These are phyloP conservation scores for Pogonophryne albipinna DNA, from an alignment of 2,797 vertebrate genomes.

Conservation along the genomic window DNA sequence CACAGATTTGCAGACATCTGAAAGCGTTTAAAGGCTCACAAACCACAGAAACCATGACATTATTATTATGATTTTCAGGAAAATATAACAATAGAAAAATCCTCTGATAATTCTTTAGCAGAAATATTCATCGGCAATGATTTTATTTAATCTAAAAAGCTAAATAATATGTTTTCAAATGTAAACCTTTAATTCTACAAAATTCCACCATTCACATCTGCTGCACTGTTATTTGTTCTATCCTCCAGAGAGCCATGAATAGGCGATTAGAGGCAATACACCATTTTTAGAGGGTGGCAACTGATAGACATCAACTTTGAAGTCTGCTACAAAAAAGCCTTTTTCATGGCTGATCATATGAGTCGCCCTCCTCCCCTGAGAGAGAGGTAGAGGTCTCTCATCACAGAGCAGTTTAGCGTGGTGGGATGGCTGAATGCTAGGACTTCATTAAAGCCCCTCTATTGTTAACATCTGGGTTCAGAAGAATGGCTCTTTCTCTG, in stretches of 20 bases:
- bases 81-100: conserved; percentile 9
- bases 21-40: conserved; percentile 22
- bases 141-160: not conserved
- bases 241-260: conserved; percentile 4
- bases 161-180: not conserved
- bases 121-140: not conserved
- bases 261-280: conserved; percentile 33
- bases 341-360: conserved; percentile 64
- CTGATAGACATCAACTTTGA: conserved; percentile 73
- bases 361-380: conserved; percentile 55
- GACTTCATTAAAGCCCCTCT: conserved; percentile 86
- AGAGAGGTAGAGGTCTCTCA: conserved; percentile 75
- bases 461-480: conserved; percentile 88
- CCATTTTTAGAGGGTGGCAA: conserved; percentile 57
- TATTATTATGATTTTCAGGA: conserved; percentile 2
- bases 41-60: conserved; percentile 25
- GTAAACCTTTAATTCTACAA: not conserved
- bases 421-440: conserved; percentile 80
- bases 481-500: conserved; percentile 85
- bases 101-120: not conserved
- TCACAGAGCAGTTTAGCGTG: conserved; percentile 77
- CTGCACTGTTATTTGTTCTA: not conserved
- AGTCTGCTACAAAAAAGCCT: conserved; percentile 48
- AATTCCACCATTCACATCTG: too few species aligned
- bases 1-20: conserved; percentile 25